These are phyloP conservation scores for Macroramphosus scolopax DNA, from an alignment of 2,797 vertebrate species.

Conservation along the genomic window DNA sequence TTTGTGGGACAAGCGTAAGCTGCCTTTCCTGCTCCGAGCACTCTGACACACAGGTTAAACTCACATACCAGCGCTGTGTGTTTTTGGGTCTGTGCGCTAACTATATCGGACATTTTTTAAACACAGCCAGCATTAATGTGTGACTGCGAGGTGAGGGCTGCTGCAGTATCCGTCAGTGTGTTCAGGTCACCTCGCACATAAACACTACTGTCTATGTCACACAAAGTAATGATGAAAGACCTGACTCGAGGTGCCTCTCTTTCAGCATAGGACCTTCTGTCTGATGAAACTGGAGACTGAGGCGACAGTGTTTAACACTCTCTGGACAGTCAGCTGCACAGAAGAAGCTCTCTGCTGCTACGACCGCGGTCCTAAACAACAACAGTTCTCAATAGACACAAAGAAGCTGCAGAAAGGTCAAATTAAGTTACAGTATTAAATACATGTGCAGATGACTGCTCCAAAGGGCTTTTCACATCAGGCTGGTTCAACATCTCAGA, in stretches of 20 bases:
- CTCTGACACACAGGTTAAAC: conserved; percentile 60
- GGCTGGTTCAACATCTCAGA: too few relatives aligned
- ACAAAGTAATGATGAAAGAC: conserved; percentile 51
- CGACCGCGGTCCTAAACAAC: too few relatives aligned
- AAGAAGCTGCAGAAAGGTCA: too few relatives aligned
- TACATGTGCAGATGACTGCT: too few relatives aligned
- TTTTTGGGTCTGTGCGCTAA: conserved; percentile 62
- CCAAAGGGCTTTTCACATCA: too few relatives aligned
- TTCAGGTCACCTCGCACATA: conserved; percentile 61
- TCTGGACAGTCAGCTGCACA: too few relatives aligned
- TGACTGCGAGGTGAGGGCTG: conserved; percentile 23
- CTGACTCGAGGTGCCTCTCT: conserved; percentile 55
- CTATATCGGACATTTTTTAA: conserved; percentile 64
- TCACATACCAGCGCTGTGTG: conserved; percentile 52
- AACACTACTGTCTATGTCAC: conserved; percentile 53
- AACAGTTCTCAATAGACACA: too few relatives aligned
- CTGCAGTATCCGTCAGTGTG: conserved; percentile 18
- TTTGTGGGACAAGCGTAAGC: conserved; percentile 2
- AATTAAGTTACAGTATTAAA: too few relatives aligned
- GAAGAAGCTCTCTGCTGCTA: too few relatives aligned
- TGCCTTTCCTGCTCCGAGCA: conserved; percentile 2
- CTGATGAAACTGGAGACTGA: conserved; percentile 45
- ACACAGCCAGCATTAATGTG: conserved; percentile 56
- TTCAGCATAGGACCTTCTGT: conserved; percentile 28
- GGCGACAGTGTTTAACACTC: conserved; percentile 40